Evolutionary conservation across 2,888 invertebrate genomes (phyloP).

Genomic region (Nemoura dubitans): DNA sequence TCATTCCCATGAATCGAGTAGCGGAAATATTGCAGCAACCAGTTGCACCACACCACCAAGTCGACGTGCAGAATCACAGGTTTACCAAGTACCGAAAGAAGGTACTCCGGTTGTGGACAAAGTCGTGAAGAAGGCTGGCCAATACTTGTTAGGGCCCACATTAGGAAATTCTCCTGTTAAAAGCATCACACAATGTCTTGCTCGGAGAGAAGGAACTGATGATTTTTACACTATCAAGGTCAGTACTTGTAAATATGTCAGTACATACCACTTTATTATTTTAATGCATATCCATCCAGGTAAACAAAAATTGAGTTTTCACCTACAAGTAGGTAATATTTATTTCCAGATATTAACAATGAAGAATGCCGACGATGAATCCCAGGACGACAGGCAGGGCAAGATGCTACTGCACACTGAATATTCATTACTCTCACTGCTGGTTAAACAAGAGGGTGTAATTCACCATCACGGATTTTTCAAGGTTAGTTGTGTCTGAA

Average conservation of each 20-base stretch:
- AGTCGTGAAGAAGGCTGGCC: slow-evolving; percentile 70
- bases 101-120: slow-evolving; percentile 67
- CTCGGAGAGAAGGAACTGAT: slow-evolving; percentile 74
- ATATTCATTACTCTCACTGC: slow-evolving; percentile 74
- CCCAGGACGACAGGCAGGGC: slow-evolving; percentile 78
- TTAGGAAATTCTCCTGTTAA: slow-evolving; percentile 78
- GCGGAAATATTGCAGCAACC: no score
- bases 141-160: slow-evolving; percentile 74
- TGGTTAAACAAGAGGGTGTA: slow-evolving; percentile 76
- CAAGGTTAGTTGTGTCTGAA: slow-evolving; percentile 69
- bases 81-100: slow-evolving; percentile 60
- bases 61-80: not conserved
- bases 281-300: no score
- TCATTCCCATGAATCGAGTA: no score
- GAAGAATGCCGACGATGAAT: slow-evolving; percentile 64
- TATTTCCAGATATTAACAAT: slow-evolving; percentile 55
- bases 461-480: slow-evolving; percentile 81
- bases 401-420: slow-evolving; percentile 82
- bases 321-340: not conserved
- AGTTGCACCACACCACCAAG: no score
- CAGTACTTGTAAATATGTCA: slow-evolving; percentile 33
- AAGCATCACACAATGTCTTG: slow-evolving; percentile 80
- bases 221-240: slow-evolving; percentile 77
- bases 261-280: not conserved
- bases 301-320: no score